Percentiles rank a stretch among this genome's conserved stretches.
These are phyloP conservation scores for Gerris buenoi DNA, from an alignment of 1,140 invertebrate species.

Conservation along the genomic window DNA sequence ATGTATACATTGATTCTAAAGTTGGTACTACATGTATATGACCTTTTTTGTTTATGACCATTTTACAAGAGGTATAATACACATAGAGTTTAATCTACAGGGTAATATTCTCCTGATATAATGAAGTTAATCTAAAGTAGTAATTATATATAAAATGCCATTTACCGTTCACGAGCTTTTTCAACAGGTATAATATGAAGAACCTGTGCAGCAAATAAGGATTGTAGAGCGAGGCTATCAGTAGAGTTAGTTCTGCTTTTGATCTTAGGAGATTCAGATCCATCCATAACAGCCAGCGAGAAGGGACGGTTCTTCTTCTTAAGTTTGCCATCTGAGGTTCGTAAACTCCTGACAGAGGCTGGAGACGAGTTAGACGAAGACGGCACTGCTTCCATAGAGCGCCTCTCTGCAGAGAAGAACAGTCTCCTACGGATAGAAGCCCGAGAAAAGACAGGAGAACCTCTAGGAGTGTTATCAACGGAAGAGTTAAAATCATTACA, in stretches of 20 bases:
- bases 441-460: conserved; percentile 7
- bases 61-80: too few relatives aligned
- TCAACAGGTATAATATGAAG: conserved; percentile 60
- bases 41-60: too few relatives aligned
- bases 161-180: conserved; percentile 55
- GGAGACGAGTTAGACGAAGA: conserved; percentile 19
- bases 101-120: too few relatives aligned
- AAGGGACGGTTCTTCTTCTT: conserved; percentile 17
- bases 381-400: conserved; percentile 21
- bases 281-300: conserved; percentile 13
- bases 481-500: conserved; percentile 9
- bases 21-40: too few relatives aligned
- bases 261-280: conserved; percentile 7
- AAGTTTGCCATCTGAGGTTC: conserved; percentile 2
- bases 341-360: conserved; percentile 12
- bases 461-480: conserved; percentile 12
- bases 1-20: too few relatives aligned
- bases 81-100: too few relatives aligned
- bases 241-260: conserved; percentile 34
- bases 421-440: conserved; percentile 8
- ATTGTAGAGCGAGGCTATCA: conserved; percentile 52
- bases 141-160: background rate
- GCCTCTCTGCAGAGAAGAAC: conserved; percentile 13
- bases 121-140: too few relatives aligned
- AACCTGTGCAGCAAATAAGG: conserved; percentile 57